Conservation (phyloP, 2,888 invertebrate genomes). For the Cecidostiba fungosa region DNA sequence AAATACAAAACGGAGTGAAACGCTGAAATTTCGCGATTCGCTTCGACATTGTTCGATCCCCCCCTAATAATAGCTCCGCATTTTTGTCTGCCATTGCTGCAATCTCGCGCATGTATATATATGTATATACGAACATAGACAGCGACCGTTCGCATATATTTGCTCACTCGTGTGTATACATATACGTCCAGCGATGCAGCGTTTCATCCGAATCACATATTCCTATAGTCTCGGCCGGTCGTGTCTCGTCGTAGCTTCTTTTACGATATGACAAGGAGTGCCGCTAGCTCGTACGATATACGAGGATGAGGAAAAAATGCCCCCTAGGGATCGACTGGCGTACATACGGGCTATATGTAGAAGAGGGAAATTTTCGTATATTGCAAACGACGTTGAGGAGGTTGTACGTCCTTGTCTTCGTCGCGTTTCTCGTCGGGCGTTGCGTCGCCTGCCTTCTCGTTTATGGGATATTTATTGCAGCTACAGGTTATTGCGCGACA, state of each 20-base stretch:
- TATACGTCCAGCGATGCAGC: background rate
- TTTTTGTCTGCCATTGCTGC: background rate
- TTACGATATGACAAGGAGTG: conserved; percentile 11
- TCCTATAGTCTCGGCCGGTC: background rate
- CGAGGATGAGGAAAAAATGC: background rate
- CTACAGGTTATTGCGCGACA: conserved; percentile 47
- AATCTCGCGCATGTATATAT: background rate
- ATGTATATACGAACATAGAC: background rate
- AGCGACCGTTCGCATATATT: background rate
- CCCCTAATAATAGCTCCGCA: background rate
- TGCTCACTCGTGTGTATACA: background rate
- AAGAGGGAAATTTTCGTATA: conserved; percentile 11
- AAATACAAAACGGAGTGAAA: background rate
- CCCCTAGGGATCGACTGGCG: background rate
- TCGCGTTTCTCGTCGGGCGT: background rate
- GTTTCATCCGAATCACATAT: background rate
- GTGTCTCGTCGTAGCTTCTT: conserved; percentile 9
- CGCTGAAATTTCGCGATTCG: background rate
- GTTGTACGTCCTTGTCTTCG: background rate
- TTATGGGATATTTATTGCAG: conserved; percentile 48
- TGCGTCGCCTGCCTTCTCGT: background rate
- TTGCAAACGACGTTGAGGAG: conserved; percentile 3
- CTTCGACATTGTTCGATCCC: background rate
- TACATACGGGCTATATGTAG: background rate
- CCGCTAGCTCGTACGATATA: background rate